Evolutionary conservation across 2,113 vertebrate genomes (phyloP).

Genomic region (Suricata suricatta): DNA sequence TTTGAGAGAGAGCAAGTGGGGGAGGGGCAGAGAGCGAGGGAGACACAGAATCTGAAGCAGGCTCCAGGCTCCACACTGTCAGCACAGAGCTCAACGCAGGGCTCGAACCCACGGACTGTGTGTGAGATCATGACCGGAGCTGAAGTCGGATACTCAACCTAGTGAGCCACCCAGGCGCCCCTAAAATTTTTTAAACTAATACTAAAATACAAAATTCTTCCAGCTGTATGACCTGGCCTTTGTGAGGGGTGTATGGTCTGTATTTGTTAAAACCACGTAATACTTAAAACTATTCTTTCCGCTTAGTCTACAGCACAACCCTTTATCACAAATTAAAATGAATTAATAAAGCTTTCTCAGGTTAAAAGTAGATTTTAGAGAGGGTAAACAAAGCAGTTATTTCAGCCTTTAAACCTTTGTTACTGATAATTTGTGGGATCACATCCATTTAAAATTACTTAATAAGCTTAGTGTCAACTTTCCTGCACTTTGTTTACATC

Average conservation of each 20-base stretch:
- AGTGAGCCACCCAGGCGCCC: no score
- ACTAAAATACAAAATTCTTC: not conserved
- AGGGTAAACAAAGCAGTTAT: not conserved
- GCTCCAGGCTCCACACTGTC: no score
- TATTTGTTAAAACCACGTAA: not conserved
- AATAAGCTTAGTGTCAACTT: not conserved
- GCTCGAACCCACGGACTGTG: no score
- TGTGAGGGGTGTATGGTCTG: not conserved
- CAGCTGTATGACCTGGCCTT: not conserved
- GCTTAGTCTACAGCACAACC: not conserved
- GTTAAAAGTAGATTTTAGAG: slow-evolving; percentile 2
- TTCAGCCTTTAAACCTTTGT: not conserved
- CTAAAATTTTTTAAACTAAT: not conserved
- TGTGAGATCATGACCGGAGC: no score
- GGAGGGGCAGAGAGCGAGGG: no score
- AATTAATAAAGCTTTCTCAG: not conserved
- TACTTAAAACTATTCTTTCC: not conserved
- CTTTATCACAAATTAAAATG: slow-evolving; percentile 3
- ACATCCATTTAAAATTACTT: slow-evolving; percentile 16
- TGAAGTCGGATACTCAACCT: no score
- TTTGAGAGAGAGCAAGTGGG: no score
- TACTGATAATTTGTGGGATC: not conserved
- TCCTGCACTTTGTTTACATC: not conserved
- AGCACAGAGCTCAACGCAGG: no score
- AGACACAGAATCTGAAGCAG: no score